Percentiles rank a stretch among this genome's conserved stretches.
phyloP scores from a whole-genome alignment of 2,888 invertebrate genomes.

The Vandiemenella viatica region DNA sequence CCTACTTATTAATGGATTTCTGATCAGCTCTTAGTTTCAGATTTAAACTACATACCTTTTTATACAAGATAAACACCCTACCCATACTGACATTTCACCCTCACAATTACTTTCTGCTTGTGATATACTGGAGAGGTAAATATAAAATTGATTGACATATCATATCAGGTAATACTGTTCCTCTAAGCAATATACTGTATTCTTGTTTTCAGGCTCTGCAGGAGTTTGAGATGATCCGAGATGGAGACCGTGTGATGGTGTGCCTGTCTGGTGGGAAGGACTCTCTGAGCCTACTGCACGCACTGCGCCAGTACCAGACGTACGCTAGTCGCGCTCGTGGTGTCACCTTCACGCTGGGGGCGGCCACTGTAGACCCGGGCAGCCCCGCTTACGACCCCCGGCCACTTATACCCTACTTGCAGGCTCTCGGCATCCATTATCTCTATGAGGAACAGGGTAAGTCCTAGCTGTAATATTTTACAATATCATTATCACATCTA shows the following conservation, averaged over 20 bases:
- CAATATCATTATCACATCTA: neutral
- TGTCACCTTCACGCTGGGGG: conserved; percentile 49
- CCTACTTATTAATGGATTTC: no score
- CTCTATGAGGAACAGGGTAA: conserved; percentile 46
- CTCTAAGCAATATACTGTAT: no score
- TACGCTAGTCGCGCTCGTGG: conserved; percentile 59
- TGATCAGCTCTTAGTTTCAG: no score
- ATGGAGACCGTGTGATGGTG: conserved; percentile 68
- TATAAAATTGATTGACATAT: no score
- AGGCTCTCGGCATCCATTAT: conserved; percentile 55
- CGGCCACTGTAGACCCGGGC: conserved; percentile 62
- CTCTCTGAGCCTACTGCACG: conserved; percentile 70
- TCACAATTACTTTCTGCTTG: no score
- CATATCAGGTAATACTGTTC: no score
- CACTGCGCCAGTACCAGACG: conserved; percentile 69
- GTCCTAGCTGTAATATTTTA: neutral
- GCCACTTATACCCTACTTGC: conserved; percentile 57
- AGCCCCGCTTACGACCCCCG: conserved; percentile 41
- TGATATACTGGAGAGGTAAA: no score
- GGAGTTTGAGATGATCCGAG: conserved; percentile 68
- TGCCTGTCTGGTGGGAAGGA: conserved; percentile 74
- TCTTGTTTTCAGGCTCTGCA: conserved; percentile 62
- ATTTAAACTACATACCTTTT: no score
- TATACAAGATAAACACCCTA: no score
- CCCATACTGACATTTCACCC: no score